Conservation (phyloP, 2,797 vertebrate species). For the Cheirogaleus major region DNA sequence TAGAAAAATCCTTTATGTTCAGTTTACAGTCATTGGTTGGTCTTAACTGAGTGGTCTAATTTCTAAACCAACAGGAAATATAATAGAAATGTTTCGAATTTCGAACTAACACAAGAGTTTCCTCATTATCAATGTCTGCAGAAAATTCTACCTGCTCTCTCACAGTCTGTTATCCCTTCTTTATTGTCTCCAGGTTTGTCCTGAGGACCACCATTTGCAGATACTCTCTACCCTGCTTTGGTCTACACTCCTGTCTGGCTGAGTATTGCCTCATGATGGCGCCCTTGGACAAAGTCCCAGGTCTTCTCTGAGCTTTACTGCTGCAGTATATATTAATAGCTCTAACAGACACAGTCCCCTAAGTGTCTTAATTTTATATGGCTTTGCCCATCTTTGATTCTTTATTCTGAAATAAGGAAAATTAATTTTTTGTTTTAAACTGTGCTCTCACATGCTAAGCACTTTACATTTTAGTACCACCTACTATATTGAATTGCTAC, state of each 20-base stretch:
- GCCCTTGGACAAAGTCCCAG: not conserved
- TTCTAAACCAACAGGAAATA: not conserved
- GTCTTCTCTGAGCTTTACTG: not conserved
- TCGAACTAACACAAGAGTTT: not conserved
- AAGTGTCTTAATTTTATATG: not conserved
- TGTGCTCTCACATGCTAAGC: not conserved
- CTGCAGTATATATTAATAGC: not conserved
- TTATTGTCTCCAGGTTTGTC: not conserved
- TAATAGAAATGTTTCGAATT: not conserved
- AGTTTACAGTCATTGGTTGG: not conserved
- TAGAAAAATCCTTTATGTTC: not conserved
- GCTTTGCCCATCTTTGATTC: not conserved
- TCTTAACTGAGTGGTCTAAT: not conserved
- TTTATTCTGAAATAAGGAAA: constrained; percentile 18
- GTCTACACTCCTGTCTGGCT: not conserved
- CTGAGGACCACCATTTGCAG: not conserved
- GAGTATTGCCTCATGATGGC: not conserved
- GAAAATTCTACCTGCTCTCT: not conserved
- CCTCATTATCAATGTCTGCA: not conserved
- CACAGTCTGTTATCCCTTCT: not conserved
- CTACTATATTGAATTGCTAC: not conserved
- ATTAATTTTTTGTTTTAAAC: not conserved
- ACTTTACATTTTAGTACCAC: not conserved
- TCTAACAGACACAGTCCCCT: not conserved
- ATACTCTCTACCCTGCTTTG: not conserved